A percentile compares a stretch with the other conserved stretches of the same genome.
Conservation (phyloP, 2,888 invertebrate genomes). For the Campopleginae sp. region DNA sequence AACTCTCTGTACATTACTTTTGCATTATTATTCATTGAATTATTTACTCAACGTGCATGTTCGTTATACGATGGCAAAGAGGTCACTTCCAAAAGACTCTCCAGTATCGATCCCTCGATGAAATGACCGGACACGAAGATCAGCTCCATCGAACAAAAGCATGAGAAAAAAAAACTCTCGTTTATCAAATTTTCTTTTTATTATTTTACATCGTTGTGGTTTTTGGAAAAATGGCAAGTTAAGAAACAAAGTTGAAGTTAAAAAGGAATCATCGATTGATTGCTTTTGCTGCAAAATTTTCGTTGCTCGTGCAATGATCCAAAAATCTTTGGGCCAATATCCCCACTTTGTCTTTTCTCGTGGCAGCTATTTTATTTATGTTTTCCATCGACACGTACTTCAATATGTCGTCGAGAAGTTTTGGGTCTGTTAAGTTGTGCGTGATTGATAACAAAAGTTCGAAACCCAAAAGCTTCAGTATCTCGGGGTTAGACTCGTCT, state of each 20-base stretch:
- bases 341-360: conserved; percentile 65
- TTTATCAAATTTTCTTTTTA: background rate
- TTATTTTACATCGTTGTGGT: background rate
- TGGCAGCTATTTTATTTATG: conserved; percentile 71
- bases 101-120: background rate
- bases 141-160: background rate
- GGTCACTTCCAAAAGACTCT: background rate
- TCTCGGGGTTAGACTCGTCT: conserved; percentile 69
- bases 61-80: background rate
- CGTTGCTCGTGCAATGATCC: conserved; percentile 38
- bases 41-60: background rate
- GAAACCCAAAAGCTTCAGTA: conserved; percentile 73
- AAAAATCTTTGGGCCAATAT: conserved; percentile 72
- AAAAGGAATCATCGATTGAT: conserved; percentile 12
- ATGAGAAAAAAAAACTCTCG: background rate
- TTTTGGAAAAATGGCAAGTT: background rate
- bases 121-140: background rate
- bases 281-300: background rate
- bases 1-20: background rate
- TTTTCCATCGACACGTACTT: conserved; percentile 68
- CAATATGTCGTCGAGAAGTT: conserved; percentile 48
- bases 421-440: conserved; percentile 71
- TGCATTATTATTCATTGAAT: background rate
- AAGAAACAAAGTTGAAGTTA: background rate
- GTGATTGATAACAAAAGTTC: conserved; percentile 77